These are phyloP conservation scores for Thysanoteuthis rhombus DNA, from an alignment of 2,888 invertebrate genomes.

Conservation along the genomic window DNA sequence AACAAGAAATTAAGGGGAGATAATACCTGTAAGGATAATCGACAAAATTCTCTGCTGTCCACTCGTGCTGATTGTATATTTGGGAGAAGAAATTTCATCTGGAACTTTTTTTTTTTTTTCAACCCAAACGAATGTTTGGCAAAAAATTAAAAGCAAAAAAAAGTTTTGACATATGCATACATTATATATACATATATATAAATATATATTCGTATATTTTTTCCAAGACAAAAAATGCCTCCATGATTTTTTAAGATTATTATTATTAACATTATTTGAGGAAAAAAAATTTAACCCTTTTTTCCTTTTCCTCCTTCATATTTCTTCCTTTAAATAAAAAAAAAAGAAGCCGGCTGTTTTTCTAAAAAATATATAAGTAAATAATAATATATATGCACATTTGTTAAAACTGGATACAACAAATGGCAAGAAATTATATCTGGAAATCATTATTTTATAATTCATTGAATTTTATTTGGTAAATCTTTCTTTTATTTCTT, in stretches of 20 bases:
- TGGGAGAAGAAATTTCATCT: neutral
- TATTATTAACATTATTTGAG: neutral
- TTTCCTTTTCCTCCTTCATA: neutral
- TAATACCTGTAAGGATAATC: neutral
- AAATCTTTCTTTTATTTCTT: neutral
- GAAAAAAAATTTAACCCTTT: neutral
- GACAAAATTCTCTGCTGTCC: neutral
- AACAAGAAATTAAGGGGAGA: neutral
- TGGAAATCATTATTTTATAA: neutral
- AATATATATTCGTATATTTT: constrained; percentile 18
- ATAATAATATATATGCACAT: neutral
- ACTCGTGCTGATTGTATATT: neutral
- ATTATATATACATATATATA: constrained; percentile 14
- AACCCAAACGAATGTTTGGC: neutral
- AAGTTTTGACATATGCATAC: constrained; percentile 15
- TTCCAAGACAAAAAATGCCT: neutral
- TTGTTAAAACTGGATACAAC: neutral
- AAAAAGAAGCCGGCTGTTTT: neutral
- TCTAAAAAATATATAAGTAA: neutral
- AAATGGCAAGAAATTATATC: neutral
- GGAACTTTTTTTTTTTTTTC: neutral
- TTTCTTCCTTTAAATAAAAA: neutral
- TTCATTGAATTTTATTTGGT: neutral
- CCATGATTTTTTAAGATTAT: neutral
- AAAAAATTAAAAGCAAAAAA: neutral